Evolutionary conservation across 2,113 vertebrate genomes (phyloP).

Genomic region (Labeo rohita): DNA sequence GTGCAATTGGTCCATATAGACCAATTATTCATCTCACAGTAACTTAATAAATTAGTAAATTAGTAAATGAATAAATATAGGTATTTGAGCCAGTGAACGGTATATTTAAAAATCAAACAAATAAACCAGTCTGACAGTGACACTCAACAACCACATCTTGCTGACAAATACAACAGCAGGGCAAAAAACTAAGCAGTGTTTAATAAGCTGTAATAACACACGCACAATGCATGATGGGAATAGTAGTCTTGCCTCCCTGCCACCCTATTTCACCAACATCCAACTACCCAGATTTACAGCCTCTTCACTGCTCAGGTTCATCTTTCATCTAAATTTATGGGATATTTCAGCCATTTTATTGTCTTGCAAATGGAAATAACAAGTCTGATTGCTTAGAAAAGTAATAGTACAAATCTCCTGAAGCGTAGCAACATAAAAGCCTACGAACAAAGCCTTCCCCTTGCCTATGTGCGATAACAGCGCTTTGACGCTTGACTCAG

Average conservation of each 20-base stretch:
- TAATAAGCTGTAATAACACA: no score
- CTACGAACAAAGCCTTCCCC: neutral
- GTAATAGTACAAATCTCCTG: neutral
- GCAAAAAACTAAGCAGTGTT: no score
- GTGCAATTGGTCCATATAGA: no score
- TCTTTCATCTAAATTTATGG: neutral
- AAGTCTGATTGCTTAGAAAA: neutral
- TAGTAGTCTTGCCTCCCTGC: neutral
- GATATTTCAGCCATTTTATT: neutral
- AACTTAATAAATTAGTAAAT: no score
- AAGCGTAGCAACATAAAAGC: neutral
- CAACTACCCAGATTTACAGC: neutral
- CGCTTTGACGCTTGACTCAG: neutral
- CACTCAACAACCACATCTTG: no score
- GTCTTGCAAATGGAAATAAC: neutral
- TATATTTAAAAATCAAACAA: no score
- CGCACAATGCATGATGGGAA: neutral
- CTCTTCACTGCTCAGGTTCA: neutral
- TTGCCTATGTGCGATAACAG: neutral
- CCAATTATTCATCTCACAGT: no score
- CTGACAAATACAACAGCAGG: no score
- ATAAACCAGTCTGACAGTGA: no score
- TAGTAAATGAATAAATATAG: no score
- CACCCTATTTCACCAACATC: neutral
- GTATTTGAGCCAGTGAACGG: no score